Evolutionary conservation across 2,113 vertebrate genomes (phyloP).

Genomic region (Leptobrachium leishanense): DNA sequence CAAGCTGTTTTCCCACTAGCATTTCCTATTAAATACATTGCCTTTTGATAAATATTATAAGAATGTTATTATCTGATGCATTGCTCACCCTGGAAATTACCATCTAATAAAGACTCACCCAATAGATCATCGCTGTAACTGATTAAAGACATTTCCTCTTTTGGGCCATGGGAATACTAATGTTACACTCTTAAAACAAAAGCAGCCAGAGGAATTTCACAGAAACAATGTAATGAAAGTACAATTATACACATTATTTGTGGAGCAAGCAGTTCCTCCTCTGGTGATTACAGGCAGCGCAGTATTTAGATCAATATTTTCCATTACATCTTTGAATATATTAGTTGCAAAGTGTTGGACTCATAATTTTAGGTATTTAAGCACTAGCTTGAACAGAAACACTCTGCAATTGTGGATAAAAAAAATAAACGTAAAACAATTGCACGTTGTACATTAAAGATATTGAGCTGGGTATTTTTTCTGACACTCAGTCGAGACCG

Average conservation of each 20-base stretch:
- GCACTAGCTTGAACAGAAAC: not conserved
- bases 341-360: conserved; percentile 20
- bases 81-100: too few species aligned
- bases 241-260: conserved; percentile 31
- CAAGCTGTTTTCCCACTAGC: too few species aligned
- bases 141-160: conserved; percentile 10
- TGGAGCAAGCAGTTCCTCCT: conserved; percentile 9
- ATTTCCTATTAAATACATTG: too few species aligned
- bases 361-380: not conserved
- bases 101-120: not conserved
- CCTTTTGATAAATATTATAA: too few species aligned
- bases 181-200: conserved; percentile 18
- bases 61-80: too few species aligned
- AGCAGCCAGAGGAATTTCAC: conserved; percentile 18
- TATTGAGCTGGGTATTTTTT: too few species aligned
- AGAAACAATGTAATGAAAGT: conserved; percentile 25
- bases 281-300: conserved; percentile 30
- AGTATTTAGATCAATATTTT: conserved; percentile 29
- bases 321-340: conserved; percentile 35
- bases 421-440: too few species aligned
- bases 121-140: not conserved
- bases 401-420: too few species aligned
- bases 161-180: conserved; percentile 5
- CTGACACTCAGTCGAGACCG: too few species aligned
- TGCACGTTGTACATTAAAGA: too few species aligned